A percentile compares a stretch with the other conserved stretches of the same genome.
Evolutionary conservation across 2,888 invertebrate genomes (phyloP).

Genomic region (Conops quadrifasciatus): DNA sequence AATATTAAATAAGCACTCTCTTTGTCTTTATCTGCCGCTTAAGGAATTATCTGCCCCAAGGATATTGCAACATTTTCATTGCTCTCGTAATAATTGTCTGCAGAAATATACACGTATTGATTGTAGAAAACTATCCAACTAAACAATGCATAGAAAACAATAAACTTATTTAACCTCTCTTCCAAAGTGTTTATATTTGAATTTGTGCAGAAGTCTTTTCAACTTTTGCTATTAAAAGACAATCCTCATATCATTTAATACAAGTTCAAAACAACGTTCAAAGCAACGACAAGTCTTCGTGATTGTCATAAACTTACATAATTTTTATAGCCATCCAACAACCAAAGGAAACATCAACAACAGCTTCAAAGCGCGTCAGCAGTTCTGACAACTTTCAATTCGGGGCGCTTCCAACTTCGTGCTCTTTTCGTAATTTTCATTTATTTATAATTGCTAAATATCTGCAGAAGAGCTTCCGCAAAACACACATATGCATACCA

Average conservation of each 20-base stretch:
- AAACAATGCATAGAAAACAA: background rate
- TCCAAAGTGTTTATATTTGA: background rate
- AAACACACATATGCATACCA: background rate
- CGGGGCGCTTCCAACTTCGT: no score
- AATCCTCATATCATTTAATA: no score
- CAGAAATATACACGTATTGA: background rate
- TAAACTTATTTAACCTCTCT: background rate
- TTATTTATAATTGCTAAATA: background rate
- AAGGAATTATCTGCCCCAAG: conserved; percentile 12
- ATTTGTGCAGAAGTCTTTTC: background rate
- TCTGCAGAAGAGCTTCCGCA: background rate
- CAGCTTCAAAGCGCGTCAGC: no score
- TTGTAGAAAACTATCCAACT: background rate
- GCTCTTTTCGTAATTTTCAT: background rate
- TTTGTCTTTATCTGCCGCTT: background rate
- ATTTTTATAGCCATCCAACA: no score
- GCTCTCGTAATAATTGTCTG: background rate
- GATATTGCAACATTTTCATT: conserved; percentile 28
- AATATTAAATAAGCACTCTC: no score
- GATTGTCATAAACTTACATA: no score
- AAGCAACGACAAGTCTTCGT: no score
- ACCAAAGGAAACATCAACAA: no score
- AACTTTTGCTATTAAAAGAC: no score
- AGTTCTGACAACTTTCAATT: no score
- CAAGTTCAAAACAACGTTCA: no score